A percentile compares a stretch with the other conserved stretches of the same genome.
Evolutionary conservation across 2,888 invertebrate genomes (phyloP).

Genomic region (Vandiemenella viatica): DNA sequence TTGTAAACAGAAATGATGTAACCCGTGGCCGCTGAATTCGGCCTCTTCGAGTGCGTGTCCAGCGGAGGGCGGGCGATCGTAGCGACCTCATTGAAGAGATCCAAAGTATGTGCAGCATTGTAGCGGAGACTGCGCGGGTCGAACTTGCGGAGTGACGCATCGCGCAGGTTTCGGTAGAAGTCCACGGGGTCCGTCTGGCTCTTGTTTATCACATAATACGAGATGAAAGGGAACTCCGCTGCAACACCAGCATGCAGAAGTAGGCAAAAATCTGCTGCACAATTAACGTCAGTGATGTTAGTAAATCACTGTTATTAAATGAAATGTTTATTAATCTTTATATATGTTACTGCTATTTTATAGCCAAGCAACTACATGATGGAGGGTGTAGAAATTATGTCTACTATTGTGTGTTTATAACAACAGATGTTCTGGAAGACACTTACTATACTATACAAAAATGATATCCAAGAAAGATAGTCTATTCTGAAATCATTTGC

Average conservation of each 20-base stretch:
- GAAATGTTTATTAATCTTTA: no score
- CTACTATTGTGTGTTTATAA: no score
- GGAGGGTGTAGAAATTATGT: no score
- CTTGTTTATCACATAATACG: slow-evolving; percentile 80
- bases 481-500: no score
- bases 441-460: no score
- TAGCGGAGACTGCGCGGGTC: slow-evolving; percentile 67
- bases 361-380: no score
- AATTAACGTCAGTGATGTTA: no score
- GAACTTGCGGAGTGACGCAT: slow-evolving; percentile 70
- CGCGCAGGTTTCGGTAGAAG: slow-evolving; percentile 72
- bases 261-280: no score
- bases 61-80: slow-evolving; percentile 80
- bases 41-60: slow-evolving; percentile 52
- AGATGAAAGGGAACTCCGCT: slow-evolving; percentile 85
- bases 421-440: no score
- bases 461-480: no score
- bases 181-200: slow-evolving; percentile 70
- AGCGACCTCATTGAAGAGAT: slow-evolving; percentile 79
- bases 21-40: slow-evolving; percentile 67
- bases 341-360: no score
- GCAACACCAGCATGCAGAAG: slow-evolving; percentile 21
- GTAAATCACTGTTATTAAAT: no score
- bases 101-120: slow-evolving; percentile 74
- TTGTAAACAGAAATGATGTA: slow-evolving; percentile 87